These are phyloP conservation scores for Steromphala cineraria DNA, from an alignment of 2,888 invertebrate species.

Conservation along the genomic window DNA sequence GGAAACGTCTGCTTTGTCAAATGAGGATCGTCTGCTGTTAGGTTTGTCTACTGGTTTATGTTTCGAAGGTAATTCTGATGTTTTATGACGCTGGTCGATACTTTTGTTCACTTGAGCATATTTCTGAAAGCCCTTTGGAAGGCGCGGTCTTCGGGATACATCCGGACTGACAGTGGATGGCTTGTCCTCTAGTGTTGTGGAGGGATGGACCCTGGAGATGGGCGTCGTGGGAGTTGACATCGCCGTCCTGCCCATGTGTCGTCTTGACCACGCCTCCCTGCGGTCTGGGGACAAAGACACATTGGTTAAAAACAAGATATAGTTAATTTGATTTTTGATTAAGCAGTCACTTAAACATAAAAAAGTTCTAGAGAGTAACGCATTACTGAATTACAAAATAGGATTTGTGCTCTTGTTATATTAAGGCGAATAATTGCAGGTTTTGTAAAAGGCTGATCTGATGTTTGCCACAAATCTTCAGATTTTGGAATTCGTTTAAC, in stretches of 20 bases:
- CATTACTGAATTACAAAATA: too few relatives aligned
- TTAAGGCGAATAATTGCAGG: too few relatives aligned
- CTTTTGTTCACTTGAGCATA: conserved; percentile 16
- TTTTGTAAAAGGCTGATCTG: too few relatives aligned
- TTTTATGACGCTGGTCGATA: background rate
- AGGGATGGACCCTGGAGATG: background rate
- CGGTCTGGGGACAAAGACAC: background rate
- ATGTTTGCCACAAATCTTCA: too few relatives aligned
- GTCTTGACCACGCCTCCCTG: background rate
- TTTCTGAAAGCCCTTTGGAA: conserved; percentile 12
- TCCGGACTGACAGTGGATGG: background rate
- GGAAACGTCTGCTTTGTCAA: background rate
- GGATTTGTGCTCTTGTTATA: too few relatives aligned
- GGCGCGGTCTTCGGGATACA: background rate
- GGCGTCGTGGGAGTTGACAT: background rate
- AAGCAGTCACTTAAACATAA: too few relatives aligned
- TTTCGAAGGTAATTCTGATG: background rate
- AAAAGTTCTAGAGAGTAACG: too few relatives aligned
- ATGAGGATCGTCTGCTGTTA: background rate
- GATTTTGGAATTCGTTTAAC: too few relatives aligned
- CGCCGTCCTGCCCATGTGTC: background rate
- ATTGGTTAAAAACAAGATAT: too few relatives aligned
- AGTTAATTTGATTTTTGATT: too few relatives aligned
- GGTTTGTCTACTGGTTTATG: background rate
- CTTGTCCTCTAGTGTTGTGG: background rate